These are phyloP conservation scores for Drosophila quadrilineata DNA, from an alignment of 1,140 invertebrate species.

Conservation along the genomic window DNA sequence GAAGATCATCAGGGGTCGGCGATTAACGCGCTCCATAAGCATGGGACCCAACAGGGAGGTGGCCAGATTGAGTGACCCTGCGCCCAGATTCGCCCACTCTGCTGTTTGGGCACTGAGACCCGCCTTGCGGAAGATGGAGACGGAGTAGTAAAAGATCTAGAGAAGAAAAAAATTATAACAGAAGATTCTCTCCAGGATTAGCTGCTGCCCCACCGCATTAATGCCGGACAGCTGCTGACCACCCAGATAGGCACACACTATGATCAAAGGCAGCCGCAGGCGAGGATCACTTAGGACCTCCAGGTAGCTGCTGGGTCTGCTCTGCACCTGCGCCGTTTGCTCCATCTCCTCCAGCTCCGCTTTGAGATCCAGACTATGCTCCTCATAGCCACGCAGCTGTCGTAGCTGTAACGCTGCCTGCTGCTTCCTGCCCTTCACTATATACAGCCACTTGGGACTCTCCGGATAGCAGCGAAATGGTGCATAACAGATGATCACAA, in stretches of 20 bases:
- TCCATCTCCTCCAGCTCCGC: conserved; percentile 81
- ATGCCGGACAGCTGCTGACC: conserved; percentile 94
- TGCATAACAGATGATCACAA: conserved; percentile 83
- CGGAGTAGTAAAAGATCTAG: conserved; percentile 90
- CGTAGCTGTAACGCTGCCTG: conserved; percentile 82
- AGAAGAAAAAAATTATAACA: not conserved
- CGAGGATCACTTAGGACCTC: conserved; percentile 46
- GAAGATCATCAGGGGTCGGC: conserved; percentile 83
- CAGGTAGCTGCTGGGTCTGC: conserved; percentile 83
- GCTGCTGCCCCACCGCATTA: conserved; percentile 86
- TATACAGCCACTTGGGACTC: conserved; percentile 92
- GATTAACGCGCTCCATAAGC: conserved; percentile 83
- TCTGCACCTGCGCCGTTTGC: conserved; percentile 58
- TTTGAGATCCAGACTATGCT: conserved; percentile 63
- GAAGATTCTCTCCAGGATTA: not conserved
- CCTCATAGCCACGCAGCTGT: conserved; percentile 44
- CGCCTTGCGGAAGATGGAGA: conserved; percentile 85
- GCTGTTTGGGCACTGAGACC: conserved; percentile 82
- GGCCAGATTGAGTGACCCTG: conserved; percentile 86
- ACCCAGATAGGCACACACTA: conserved; percentile 88
- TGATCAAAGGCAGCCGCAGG: conserved; percentile 84
- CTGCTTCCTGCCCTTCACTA: conserved; percentile 85
- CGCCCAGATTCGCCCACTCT: conserved; percentile 87
- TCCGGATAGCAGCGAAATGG: conserved; percentile 87
- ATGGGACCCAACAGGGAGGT: conserved; percentile 85